Conservation (phyloP, 2,797 vertebrate genomes). For the Sciurus carolinensis region DNA sequence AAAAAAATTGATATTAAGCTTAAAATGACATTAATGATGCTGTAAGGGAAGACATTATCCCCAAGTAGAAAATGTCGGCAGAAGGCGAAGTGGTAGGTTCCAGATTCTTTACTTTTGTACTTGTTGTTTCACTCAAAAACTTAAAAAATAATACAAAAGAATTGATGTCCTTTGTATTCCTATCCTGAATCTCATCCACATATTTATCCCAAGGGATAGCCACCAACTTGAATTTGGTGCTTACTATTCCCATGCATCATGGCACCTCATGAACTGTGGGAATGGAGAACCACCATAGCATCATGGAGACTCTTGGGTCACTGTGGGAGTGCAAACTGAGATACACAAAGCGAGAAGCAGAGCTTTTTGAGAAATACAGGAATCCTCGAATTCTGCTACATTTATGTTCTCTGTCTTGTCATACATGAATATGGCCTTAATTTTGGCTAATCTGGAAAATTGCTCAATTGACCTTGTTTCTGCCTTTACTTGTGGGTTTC, state of each 20-base stretch:
- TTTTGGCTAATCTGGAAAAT: not conserved
- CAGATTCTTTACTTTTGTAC: not conserved
- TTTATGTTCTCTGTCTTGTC: not conserved
- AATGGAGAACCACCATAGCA: not conserved
- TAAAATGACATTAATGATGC: not conserved
- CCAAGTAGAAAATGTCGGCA: not conserved
- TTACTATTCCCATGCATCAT: not conserved
- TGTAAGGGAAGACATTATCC: not conserved
- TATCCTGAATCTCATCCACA: not conserved
- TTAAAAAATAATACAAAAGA: not conserved
- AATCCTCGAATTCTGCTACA: not conserved
- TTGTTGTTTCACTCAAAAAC: not conserved
- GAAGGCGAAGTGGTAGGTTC: not conserved
- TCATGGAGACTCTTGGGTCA: fast-evolving
- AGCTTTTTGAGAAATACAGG: not conserved
- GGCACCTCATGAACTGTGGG: fast-evolving
- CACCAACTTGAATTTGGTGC: not conserved
- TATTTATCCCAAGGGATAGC: not conserved
- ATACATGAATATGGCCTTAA: not conserved
- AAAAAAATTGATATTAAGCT: not conserved
- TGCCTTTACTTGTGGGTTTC: not conserved
- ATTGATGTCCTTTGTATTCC: not conserved
- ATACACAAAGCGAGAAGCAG: not conserved
- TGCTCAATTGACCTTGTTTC: not conserved
- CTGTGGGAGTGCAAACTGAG: not conserved